Evolutionary conservation across 2,797 vertebrate species (phyloP).

Genomic region (Eremophila alpestris): DNA sequence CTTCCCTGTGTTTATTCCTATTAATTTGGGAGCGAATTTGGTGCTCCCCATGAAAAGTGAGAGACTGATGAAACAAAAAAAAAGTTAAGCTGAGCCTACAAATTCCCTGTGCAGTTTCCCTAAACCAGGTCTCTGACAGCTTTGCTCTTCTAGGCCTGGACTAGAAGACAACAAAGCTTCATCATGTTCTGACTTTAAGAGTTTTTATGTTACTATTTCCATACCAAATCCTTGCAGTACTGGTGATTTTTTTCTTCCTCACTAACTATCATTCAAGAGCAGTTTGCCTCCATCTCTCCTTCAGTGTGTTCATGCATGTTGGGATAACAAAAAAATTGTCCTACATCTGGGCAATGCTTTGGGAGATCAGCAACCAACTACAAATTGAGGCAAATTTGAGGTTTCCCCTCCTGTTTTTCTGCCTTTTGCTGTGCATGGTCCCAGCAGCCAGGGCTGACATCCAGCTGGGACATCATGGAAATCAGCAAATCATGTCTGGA

Average conservation of each 20-base stretch:
- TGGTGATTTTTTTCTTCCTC: not conserved
- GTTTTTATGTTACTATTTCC: not conserved
- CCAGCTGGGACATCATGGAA: not conserved
- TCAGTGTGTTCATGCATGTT: accelerated
- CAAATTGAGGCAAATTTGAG: not conserved
- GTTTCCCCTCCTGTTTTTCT: not conserved
- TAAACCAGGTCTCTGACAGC: not conserved
- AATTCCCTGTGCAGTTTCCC: not conserved
- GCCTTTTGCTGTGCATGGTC: not conserved
- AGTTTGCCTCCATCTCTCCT: not conserved
- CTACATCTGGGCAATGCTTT: not conserved
- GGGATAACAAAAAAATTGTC: not conserved
- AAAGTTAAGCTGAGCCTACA: not conserved
- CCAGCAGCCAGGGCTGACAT: not conserved
- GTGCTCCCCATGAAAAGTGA: not conserved
- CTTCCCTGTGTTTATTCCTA: not conserved
- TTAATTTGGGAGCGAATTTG: not conserved
- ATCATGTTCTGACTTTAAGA: too few relatives aligned
- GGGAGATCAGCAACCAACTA: not conserved
- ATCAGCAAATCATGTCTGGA: not conserved
- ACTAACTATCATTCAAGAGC: not conserved
- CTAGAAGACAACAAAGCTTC: not conserved
- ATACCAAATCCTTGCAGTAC: not conserved
- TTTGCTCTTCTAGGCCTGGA: not conserved
- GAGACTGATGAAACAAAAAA: not conserved